A percentile compares a stretch with the other conserved stretches of the same genome.
These are phyloP conservation scores for Ia io DNA, from an alignment of 2,113 vertebrate genomes.

Conservation along the genomic window DNA sequence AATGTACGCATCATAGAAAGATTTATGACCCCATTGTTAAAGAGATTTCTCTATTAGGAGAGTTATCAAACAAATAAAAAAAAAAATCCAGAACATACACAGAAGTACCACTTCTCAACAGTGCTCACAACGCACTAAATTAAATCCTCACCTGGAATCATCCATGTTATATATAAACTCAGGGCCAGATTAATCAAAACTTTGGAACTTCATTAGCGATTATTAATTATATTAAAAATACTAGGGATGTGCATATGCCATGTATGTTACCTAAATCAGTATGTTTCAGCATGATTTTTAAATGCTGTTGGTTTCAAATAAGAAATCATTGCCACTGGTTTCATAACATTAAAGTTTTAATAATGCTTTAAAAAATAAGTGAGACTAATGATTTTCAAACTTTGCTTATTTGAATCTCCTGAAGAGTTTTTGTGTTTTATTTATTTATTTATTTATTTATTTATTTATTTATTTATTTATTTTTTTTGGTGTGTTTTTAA, in stretches of 20 bases:
- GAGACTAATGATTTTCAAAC: neutral
- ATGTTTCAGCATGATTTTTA: conserved; percentile 26
- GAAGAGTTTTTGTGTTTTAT: neutral
- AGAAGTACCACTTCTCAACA: neutral
- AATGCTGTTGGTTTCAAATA: neutral
- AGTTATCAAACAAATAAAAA: conserved; percentile 2
- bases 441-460: neutral
- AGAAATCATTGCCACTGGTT: neutral
- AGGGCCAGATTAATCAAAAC: neutral
- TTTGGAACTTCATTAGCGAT: neutral
- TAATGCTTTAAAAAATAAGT: neutral
- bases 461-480: neutral
- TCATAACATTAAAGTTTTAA: neutral
- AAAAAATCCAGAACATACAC: neutral
- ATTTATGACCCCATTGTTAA: neutral
- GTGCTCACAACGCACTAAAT: neutral
- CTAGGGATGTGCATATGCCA: neutral
- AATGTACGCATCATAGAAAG: neutral
- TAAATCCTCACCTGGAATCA: neutral
- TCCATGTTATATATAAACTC: neutral
- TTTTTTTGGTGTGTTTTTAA: neutral
- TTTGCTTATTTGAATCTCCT: neutral
- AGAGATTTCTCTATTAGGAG: neutral
- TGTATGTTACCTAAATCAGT: neutral
- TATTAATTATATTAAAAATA: neutral